Conservation (phyloP, 53 echinoderm and acorn worm species). For the Mesocentrotus franciscanus region DNA sequence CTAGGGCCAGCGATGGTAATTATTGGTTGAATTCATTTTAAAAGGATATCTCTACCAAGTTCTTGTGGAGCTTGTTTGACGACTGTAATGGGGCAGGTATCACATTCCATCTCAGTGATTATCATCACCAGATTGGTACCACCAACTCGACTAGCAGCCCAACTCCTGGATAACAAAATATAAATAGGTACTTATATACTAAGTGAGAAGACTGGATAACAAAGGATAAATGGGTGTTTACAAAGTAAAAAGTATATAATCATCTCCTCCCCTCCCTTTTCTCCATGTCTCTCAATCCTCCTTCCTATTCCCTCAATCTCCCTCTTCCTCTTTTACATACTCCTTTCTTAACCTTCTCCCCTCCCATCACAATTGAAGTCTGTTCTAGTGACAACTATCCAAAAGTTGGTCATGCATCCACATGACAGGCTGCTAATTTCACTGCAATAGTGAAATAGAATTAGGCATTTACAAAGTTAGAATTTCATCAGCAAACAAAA, state of each 20-base stretch:
- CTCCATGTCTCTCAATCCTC: neutral
- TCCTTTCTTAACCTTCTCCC: neutral
- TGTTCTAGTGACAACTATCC: neutral
- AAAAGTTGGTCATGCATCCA: neutral
- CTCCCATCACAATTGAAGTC: neutral
- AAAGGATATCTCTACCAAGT: slow-evolving; percentile 83
- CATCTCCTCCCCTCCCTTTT: neutral
- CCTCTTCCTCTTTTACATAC: neutral
- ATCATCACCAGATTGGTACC: slow-evolving; percentile 79
- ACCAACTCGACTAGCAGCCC: slow-evolving; percentile 66
- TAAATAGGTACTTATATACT: neutral
- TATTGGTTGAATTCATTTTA: neutral
- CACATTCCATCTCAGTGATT: slow-evolving; percentile 68
- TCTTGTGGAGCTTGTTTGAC: slow-evolving; percentile 72
- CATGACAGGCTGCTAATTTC: neutral
- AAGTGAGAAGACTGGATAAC: slow-evolving; percentile 51
- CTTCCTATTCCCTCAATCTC: neutral
- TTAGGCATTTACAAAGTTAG: too few relatives aligned
- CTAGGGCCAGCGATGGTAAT: neutral
- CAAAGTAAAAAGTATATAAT: neutral
- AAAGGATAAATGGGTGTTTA: neutral
- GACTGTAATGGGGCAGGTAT: slow-evolving; percentile 59
- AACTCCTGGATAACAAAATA: slow-evolving; percentile 54
- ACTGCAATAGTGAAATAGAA: neutral
- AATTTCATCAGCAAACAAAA: too few relatives aligned